phyloP scores from a whole-genome alignment of 2,797 vertebrate genomes.

The Mormyrus proboscirostris region DNA sequence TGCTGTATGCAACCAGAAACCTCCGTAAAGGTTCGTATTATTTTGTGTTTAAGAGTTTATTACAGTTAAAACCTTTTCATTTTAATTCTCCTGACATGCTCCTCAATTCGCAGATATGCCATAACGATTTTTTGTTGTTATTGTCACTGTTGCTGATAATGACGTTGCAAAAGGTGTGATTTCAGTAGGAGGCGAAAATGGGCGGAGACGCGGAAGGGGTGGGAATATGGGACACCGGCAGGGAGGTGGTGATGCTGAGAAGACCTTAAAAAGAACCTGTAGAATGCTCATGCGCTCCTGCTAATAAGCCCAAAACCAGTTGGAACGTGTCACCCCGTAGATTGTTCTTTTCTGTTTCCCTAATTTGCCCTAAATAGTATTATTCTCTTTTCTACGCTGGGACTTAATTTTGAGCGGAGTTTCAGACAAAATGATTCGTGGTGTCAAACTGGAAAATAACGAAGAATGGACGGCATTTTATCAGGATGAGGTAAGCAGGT shows the following conservation, averaged over 20 bases:
- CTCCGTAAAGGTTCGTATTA: not conserved
- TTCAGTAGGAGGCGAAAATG: slow-evolving; percentile 6
- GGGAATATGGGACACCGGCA: not conserved
- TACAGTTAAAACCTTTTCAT: not conserved
- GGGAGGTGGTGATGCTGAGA: slow-evolving; percentile 19
- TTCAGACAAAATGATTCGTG: slow-evolving; percentile 17
- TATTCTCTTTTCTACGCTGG: not conserved
- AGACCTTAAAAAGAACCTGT: slow-evolving; percentile 26
- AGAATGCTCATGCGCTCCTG: not conserved
- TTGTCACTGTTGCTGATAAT: not conserved
- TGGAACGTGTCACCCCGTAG: not conserved
- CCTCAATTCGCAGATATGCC: not conserved
- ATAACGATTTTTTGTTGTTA: not conserved
- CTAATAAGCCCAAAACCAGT: not conserved
- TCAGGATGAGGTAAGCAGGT: slow-evolving; percentile 27
- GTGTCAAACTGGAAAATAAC: slow-evolving; percentile 19
- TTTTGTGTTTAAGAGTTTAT: not conserved
- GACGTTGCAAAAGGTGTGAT: slow-evolving; percentile 16
- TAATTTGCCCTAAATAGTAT: not conserved
- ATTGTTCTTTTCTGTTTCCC: not conserved
- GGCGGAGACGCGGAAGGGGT: not conserved
- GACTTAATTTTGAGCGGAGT: not conserved
- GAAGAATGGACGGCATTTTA: slow-evolving; percentile 27
- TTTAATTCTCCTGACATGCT: not conserved
- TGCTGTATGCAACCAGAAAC: not conserved